A percentile compares a stretch with the other conserved stretches of the same genome.
Evolutionary conservation across 2,888 invertebrate genomes (phyloP).

Genomic region (Elegia similella): DNA sequence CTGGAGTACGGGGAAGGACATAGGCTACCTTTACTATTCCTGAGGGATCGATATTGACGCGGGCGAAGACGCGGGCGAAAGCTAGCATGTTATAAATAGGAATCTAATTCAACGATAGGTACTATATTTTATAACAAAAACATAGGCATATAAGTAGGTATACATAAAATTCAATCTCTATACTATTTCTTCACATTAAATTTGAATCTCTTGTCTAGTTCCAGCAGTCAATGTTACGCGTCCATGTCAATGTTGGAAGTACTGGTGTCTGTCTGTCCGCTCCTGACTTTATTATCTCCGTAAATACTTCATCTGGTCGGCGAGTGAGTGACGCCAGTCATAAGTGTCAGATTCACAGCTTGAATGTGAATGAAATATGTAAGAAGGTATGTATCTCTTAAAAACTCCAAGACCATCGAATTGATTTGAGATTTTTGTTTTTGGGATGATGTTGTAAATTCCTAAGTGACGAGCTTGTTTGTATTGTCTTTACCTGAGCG

Average conservation of each 20-base stretch:
- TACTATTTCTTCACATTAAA: too few relatives aligned
- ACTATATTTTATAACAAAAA: too few relatives aligned
- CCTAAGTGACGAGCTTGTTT: too few relatives aligned
- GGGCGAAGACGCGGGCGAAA: too few relatives aligned
- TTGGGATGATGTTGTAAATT: background rate
- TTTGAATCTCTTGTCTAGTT: background rate
- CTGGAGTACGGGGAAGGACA: too few relatives aligned
- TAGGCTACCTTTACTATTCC: too few relatives aligned
- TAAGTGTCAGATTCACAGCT: constrained; percentile 12
- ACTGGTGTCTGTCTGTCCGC: background rate
- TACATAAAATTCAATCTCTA: too few relatives aligned
- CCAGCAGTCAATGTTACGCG: background rate
- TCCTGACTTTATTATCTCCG: constrained; percentile 10
- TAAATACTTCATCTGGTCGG: constrained; percentile 7
- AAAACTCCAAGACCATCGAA: background rate
- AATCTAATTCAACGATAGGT: too few relatives aligned
- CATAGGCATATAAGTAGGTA: too few relatives aligned
- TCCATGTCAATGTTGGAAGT: background rate
- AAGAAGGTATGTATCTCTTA: background rate
- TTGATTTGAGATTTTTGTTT: background rate
- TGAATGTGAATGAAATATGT: constrained; percentile 7
- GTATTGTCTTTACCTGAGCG: too few relatives aligned
- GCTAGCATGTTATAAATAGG: too few relatives aligned
- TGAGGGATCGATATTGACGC: too few relatives aligned
- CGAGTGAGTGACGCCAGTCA: constrained; percentile 9